Conservation (phyloP, 2,797 vertebrate genomes). For the Peromyscus nudipes region DNA sequence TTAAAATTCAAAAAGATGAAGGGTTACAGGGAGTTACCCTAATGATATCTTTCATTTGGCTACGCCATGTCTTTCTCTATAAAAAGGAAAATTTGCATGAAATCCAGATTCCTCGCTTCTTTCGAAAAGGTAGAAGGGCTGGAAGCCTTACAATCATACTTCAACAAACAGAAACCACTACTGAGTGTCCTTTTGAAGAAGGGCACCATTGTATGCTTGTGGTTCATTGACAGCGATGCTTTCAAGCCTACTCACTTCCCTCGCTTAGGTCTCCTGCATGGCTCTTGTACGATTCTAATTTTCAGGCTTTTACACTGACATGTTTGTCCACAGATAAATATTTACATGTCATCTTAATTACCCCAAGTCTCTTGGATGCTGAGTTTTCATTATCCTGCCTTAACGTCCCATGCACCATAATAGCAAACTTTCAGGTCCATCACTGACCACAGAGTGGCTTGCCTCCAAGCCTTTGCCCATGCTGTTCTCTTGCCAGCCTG, state of each 20-base stretch:
- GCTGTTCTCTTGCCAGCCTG: background rate
- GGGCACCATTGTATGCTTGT: background rate
- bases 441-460: background rate
- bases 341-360: background rate
- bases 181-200: background rate
- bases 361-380: background rate
- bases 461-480: background rate
- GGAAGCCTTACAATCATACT: no score
- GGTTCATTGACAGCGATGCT: no score
- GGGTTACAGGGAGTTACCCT: background rate
- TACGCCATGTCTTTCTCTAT: background rate
- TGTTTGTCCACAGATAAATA: background rate
- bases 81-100: constrained; percentile 3
- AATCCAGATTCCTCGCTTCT: background rate
- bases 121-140: background rate
- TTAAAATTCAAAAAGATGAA: background rate
- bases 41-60: background rate
- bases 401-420: background rate
- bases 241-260: background rate
- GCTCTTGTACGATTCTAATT: background rate
- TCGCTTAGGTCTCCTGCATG: background rate
- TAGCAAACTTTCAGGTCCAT: background rate
- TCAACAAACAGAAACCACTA: background rate
- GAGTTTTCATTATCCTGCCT: background rate
- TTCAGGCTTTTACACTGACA: background rate